A percentile compares a stretch with the other conserved stretches of the same genome.
phyloP scores from a whole-genome alignment of 37 sponge, comb jelly and placozoan genomes.

The Ephydatia muelleri region DNA sequence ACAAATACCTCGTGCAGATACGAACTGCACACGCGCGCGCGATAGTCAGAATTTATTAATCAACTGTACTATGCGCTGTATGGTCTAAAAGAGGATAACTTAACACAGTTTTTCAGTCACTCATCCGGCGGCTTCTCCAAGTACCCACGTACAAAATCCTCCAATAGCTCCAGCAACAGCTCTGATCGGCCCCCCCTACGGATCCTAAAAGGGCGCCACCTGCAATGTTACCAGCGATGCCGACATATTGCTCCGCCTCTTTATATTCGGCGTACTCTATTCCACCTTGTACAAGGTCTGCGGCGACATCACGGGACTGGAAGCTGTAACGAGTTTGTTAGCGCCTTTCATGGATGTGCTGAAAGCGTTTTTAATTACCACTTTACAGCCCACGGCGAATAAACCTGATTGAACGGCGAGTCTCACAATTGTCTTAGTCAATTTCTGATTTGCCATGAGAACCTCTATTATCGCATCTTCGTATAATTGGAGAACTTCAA shows the following conservation, averaged over 20 bases:
- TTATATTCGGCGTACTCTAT: slow-evolving; percentile 12
- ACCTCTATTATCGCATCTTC: background rate
- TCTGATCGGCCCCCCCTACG: slow-evolving; percentile 7
- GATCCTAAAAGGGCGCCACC: slow-evolving; percentile 21
- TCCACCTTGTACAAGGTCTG: slow-evolving; percentile 9
- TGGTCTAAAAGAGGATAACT: no score
- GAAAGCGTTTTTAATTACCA: background rate
- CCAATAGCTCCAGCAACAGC: slow-evolving; percentile 19
- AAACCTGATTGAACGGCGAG: background rate
- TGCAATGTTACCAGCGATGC: slow-evolving; percentile 24
- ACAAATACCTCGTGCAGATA: no score
- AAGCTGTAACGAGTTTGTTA: background rate
- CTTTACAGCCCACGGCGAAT: background rate
- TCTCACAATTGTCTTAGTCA: background rate
- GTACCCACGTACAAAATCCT: no score
- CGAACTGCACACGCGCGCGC: no score
- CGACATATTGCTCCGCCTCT: slow-evolving; percentile 18
- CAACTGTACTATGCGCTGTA: no score
- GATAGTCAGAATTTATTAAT: no score
- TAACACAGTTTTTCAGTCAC: no score
- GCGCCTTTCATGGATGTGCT: background rate
- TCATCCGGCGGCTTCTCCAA: no score
- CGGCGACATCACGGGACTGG: background rate
- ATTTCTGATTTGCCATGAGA: background rate
- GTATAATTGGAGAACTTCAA: background rate